A percentile compares a stretch with the other conserved stretches of the same genome.
Conservation (phyloP, 2,888 invertebrate genomes). For the Melanostoma mellinum region DNA sequence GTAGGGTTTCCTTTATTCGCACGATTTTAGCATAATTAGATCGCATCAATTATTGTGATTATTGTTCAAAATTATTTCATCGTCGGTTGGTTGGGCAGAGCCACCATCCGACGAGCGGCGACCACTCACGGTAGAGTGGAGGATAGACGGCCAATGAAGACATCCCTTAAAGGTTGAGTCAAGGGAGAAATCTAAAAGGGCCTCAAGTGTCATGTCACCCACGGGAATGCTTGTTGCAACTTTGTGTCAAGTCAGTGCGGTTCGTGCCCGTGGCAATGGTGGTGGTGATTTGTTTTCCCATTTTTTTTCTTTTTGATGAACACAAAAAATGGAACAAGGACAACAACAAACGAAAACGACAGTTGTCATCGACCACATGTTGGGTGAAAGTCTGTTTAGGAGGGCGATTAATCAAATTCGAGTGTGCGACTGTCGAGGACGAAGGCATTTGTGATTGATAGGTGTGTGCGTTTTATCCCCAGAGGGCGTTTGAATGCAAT, state of each 20-base stretch:
- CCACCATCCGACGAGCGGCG: neutral
- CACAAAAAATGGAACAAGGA: neutral
- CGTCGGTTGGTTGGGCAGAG: conserved; percentile 36
- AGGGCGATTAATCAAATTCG: conserved; percentile 36
- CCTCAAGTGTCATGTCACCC: neutral
- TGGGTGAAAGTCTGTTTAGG: conserved; percentile 4
- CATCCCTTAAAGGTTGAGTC: neutral
- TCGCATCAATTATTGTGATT: conserved; percentile 50
- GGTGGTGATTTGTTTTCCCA: neutral
- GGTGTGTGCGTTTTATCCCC: conserved; percentile 11
- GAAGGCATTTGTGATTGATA: conserved; percentile 43
- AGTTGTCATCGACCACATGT: conserved; percentile 23
- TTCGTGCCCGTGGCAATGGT: neutral
- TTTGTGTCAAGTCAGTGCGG: neutral
- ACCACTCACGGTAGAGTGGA: conserved; percentile 3
- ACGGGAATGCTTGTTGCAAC: neutral
- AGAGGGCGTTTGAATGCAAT: conserved; percentile 25
- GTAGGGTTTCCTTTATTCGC: conserved; percentile 7
- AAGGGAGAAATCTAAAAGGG: neutral
- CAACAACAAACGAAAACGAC: neutral
- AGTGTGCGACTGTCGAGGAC: conserved; percentile 32
- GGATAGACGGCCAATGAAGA: neutral
- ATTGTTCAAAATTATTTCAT: conserved; percentile 54
- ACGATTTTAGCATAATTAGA: conserved; percentile 55
- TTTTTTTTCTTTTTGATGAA: neutral